Evolutionary conservation across 2,113 vertebrate genomes (phyloP).

Genomic region (Entomyzon cyanotis): DNA sequence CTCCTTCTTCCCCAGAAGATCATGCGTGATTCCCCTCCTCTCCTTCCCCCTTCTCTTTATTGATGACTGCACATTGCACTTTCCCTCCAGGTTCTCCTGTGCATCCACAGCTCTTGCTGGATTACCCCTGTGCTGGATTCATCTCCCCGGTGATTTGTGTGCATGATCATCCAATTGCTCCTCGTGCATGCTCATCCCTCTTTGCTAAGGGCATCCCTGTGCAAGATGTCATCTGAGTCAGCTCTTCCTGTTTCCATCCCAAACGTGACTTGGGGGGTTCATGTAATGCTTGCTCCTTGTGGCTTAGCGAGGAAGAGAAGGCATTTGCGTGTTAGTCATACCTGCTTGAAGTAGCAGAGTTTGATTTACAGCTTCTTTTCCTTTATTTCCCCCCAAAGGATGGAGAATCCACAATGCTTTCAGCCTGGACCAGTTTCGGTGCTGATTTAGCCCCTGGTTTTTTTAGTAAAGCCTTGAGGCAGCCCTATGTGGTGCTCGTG

Average conservation of each 20-base stretch:
- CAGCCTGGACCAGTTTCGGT: neutral
- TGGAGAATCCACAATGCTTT: neutral
- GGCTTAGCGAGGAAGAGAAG: neutral
- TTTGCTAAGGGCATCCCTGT: neutral
- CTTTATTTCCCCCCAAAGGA: rapidly evolving
- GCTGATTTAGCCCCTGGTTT: neutral
- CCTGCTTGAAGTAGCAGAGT: neutral
- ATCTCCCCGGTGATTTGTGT: neutral
- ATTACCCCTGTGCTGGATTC: neutral
- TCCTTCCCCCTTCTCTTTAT: neutral
- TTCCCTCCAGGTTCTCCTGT: neutral
- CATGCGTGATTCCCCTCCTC: rapidly evolving
- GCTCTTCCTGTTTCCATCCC: neutral
- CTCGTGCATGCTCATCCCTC: neutral
- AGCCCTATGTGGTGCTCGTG: neutral
- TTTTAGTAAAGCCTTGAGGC: neutral
- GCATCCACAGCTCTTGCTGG: neutral
- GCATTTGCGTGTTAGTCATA: rapidly evolving
- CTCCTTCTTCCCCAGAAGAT: neutral
- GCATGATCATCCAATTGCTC: neutral
- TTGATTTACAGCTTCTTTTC: neutral
- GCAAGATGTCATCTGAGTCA: neutral
- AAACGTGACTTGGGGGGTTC: rapidly evolving
- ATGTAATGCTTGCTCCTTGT: rapidly evolving
- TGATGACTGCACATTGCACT: neutral